Evolutionary conservation across 2,888 invertebrate species (phyloP).

Genomic region (Rhabditoides inermis): DNA sequence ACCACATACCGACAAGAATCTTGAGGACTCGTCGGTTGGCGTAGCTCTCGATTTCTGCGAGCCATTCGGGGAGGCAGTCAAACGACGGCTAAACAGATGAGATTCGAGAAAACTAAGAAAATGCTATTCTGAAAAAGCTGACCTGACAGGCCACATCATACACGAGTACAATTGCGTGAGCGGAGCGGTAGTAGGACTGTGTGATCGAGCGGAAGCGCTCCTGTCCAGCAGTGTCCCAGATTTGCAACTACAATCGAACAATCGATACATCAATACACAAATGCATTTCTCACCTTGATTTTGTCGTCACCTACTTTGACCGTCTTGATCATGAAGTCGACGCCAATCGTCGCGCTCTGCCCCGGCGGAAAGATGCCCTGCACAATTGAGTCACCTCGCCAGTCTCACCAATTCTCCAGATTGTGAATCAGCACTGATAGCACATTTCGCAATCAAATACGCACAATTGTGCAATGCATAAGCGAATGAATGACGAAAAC

Average conservation of each 20-base stretch:
- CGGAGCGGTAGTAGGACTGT: conserved; percentile 66
- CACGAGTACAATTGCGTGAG: conserved; percentile 84
- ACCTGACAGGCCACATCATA: conserved; percentile 97
- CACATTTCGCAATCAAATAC: not conserved
- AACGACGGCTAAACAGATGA: no score
- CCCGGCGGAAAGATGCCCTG: conserved; percentile 91
- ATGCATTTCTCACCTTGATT: conserved; percentile 53
- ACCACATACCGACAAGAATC: conserved; percentile 75
- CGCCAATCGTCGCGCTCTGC: conserved; percentile 95
- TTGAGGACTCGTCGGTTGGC: conserved; percentile 86
- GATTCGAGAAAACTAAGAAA: no score
- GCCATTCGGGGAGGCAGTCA: conserved; percentile 91
- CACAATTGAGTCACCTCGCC: conserved; percentile 8
- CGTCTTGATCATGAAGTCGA: conserved; percentile 98
- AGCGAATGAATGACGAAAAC: not conserved
- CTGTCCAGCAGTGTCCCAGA: conserved; percentile 97
- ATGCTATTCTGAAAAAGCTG: no score
- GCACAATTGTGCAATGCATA: no score
- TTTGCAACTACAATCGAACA: conserved; percentile 80
- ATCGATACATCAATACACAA: not conserved
- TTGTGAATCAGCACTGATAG: no score
- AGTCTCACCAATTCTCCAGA: no score
- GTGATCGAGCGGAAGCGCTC: conserved; percentile 90
- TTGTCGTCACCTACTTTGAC: conserved; percentile 72
- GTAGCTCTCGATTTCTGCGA: conserved; percentile 92